Base-by-base conservation (phyloP, 1,140 invertebrate species). In the Oedothorax gibbosus region DNA sequence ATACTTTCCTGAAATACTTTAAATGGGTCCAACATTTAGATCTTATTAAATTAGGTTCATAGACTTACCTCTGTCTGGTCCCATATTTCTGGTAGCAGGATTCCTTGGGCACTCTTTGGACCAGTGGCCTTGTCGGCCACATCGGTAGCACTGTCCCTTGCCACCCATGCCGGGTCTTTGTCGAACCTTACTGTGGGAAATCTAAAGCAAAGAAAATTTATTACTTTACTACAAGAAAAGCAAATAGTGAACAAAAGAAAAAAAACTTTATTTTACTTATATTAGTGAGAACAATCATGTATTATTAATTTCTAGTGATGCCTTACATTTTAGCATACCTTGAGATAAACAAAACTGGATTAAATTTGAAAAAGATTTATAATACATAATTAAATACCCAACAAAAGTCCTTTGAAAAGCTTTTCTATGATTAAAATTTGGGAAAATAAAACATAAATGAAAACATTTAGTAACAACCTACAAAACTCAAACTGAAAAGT, bases 151-250 rank as follows among this genome's bases (percentile, higher is more conserved):
- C 89, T 96, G 95, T 89, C 96, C 96, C 89, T 96, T 95, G 91
- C 97, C 96, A 88, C 96, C 96, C 96, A 98, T 98, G 87, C 96
- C 96, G 87, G 96, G 96, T 89, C 95, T 94, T 89, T 96, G 96
- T 87, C 96, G 92, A 10, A 97, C 96, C 89, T 95, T 94, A 90
- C 95, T 96, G 75, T 96, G 96, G 64, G 96, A 97, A 73, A 97
- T 92, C 91, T 97, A 94, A 86, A 35, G 5, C 35, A 53, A 90
- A 88, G 86, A 75, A 62, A 50, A 73, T 81, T 54, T 71, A 56
- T 12, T n/a, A 15, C 60, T 64, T 4, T 12, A 2, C 12, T 5
- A 60, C 14, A n/a, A n/a, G 20, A 5, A 62, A 35, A 35, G 35
- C 35, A 35, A 35, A 35, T 35, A 35, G 35, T 2, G 35, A 35